These are phyloP conservation scores for Drosophila nasuta DNA, from an alignment of 1,140 invertebrate species.

Conservation along the genomic window DNA sequence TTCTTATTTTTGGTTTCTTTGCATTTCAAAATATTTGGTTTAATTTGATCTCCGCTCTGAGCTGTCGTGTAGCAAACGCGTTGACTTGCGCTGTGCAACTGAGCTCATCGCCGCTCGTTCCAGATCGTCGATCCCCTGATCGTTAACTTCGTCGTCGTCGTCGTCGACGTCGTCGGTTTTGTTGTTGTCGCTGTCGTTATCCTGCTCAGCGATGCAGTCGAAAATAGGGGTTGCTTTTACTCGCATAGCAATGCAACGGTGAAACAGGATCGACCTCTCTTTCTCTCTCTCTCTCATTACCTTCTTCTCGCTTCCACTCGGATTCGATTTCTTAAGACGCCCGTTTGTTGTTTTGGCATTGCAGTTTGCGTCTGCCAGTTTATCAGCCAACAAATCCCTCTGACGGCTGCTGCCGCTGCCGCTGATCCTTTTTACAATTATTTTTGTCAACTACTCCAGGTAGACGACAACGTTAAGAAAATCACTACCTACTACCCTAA, in stretches of 20 bases:
- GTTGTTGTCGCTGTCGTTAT: conserved; percentile 51
- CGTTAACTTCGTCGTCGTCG: conserved; percentile 2
- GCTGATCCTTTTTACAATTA: conserved; percentile 73
- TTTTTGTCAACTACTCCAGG: conserved; percentile 78
- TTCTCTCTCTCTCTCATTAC: not conserved
- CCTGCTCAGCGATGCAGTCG: conserved; percentile 59
- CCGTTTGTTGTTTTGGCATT: conserved; percentile 67
- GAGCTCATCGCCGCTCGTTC: conserved; percentile 66
- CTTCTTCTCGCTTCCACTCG: conserved; percentile 1
- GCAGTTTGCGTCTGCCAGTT: conserved; percentile 67
- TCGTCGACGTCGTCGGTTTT: no score
- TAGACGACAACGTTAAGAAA: conserved; percentile 48
- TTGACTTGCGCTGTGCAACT: conserved; percentile 76
- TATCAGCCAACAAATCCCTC: conserved; percentile 65
- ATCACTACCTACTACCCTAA: conserved; percentile 60
- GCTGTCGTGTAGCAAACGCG: conserved; percentile 59
- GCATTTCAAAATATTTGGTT: conserved; percentile 15
- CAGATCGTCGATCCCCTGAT: conserved; percentile 73
- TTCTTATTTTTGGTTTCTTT: conserved; percentile 31
- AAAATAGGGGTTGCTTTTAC: conserved; percentile 67
- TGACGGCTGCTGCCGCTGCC: conserved; percentile 37
- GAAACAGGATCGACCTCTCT: conserved; percentile 53
- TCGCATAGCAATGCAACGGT: conserved; percentile 29
- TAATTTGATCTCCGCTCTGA: conserved; percentile 18
- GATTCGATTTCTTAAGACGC: conserved; percentile 57